phyloP scores from a whole-genome alignment of 2,797 vertebrate genomes.

The Chrysocyon brachyurus region DNA sequence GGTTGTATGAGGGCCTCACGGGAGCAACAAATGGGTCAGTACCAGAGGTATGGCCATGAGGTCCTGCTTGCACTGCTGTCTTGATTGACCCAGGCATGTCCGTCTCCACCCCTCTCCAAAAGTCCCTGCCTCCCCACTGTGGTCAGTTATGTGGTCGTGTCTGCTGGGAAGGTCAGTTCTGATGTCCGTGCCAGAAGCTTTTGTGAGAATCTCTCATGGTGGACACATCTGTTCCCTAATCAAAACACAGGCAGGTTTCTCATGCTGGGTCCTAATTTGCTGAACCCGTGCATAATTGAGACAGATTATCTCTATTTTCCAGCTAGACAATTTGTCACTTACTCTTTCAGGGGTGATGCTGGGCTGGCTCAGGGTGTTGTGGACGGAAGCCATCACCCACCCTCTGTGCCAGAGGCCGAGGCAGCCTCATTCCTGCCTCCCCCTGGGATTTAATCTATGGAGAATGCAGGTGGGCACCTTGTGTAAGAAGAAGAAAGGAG shows the following conservation, averaged over 20 bases:
- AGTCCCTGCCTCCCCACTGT: background rate
- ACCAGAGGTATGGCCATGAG: fast-evolving
- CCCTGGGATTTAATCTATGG: background rate
- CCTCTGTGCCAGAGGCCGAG: background rate
- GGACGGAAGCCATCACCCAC: background rate
- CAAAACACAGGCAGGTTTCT: slow-evolving; percentile 60
- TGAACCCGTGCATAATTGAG: slow-evolving; percentile 53
- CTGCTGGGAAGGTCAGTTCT: background rate
- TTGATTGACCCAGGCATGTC: background rate
- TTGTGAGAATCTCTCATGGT: background rate
- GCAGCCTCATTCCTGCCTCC: fast-evolving
- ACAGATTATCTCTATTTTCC: slow-evolving; percentile 66
- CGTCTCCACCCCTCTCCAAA: background rate
- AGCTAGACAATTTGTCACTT: background rate
- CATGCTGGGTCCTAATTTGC: slow-evolving; percentile 58
- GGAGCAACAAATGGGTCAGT: background rate
- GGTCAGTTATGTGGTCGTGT: background rate
- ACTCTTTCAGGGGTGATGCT: background rate
- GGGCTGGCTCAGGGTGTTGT: background rate
- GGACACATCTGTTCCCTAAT: slow-evolving; percentile 61
- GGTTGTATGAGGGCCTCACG: too few species aligned
- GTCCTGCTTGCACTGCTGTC: background rate
- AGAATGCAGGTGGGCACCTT: background rate
- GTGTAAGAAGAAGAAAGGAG: background rate
- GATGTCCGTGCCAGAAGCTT: background rate